Percentiles rank a stretch among this genome's conserved stretches.
Conservation (phyloP, 2,888 invertebrate species). For the Melanostoma mellinum region DNA sequence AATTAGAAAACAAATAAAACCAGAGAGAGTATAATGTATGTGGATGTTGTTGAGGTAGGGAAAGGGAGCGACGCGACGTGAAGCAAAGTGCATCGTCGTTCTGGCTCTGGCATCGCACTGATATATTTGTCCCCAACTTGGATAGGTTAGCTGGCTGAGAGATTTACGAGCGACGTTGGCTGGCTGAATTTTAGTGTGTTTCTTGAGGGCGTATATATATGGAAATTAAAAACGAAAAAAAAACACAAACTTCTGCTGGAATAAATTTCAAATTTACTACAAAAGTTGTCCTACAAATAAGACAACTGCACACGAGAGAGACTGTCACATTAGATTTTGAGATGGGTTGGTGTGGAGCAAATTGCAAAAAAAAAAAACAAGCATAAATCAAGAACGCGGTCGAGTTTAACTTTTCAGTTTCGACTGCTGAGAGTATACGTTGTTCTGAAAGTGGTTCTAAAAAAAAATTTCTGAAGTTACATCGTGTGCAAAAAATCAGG, state of each 20-base stretch:
- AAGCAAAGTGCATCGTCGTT: slow-evolving; percentile 4
- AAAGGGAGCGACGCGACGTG: neutral
- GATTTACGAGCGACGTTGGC: slow-evolving; percentile 47
- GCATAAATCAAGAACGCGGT: slow-evolving; percentile 42
- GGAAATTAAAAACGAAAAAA: slow-evolving; percentile 26
- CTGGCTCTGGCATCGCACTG: slow-evolving; percentile 52
- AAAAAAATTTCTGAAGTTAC: no score
- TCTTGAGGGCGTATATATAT: slow-evolving; percentile 24
- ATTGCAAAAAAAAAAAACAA: slow-evolving; percentile 11
- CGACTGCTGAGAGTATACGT: no score
- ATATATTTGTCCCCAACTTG: slow-evolving; percentile 53
- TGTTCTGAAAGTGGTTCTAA: neutral
- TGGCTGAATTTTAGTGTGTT: neutral
- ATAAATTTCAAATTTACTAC: slow-evolving; percentile 55
- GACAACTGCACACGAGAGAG: neutral
- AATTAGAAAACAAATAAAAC: slow-evolving; percentile 11
- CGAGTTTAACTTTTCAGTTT: no score
- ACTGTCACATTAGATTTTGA: slow-evolving; percentile 1
- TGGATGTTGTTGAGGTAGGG: neutral
- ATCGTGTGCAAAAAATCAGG: neutral
- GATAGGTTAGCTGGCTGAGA: slow-evolving; percentile 33
- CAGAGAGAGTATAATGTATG: neutral
- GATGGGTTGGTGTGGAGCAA: neutral
- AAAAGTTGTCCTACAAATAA: slow-evolving; percentile 45
- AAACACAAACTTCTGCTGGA: slow-evolving; percentile 19